Evolutionary conservation across 92 coral and sea anemone genomes (phyloP), one percentile per base, ranked within the genome.

Genomic region (Meandrina meandrites): DNA sequence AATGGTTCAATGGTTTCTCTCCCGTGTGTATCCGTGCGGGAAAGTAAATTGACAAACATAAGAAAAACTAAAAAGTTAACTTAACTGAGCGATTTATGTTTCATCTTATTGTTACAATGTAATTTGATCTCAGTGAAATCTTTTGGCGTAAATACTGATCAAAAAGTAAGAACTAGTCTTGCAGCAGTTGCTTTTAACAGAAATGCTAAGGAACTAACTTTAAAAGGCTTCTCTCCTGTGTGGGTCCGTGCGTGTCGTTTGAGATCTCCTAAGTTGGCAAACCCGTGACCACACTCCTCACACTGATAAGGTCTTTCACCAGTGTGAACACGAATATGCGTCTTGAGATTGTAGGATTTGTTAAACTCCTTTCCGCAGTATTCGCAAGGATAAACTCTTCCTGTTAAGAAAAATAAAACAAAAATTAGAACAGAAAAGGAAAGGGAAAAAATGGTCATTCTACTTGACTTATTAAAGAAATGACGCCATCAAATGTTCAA

Each of bases 161-260:
- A n/a, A 48, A 48, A 48, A 12, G 53, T 48, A 8, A 4, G 53
- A 48, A 48, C 13, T 4, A 1, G 53, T 48, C 45, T 40, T 40
- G 45, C 45, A 40, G 6, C 45, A 40, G 6, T 40, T 2, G 45
- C 45, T 2, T 40, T 40, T 2, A 40, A 6, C 3, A 40, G 45
- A 40, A 2, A 2, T 22, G 12, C 53, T 48, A 22, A 42, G 11
- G 30, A 75, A 19, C 90, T 90, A 76, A 97, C 99, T 76, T 91
- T 97, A 54, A 95, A 97, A 54, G 99, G 99, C 82, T 97, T 97
- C 78, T 97, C 99, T 80, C 99, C 99, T 0, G 99, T 97, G 86
- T 97, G 99, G 22, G 99, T 97, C 60, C 99, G 83, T 19, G 95
- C 91, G 80, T 97, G 99, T 79, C 99, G 88, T 81, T 97, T 97